Percentiles rank a stretch among this genome's conserved stretches.
Conservation (phyloP, 2,888 invertebrate genomes). For the Stenotaenia linearis region DNA sequence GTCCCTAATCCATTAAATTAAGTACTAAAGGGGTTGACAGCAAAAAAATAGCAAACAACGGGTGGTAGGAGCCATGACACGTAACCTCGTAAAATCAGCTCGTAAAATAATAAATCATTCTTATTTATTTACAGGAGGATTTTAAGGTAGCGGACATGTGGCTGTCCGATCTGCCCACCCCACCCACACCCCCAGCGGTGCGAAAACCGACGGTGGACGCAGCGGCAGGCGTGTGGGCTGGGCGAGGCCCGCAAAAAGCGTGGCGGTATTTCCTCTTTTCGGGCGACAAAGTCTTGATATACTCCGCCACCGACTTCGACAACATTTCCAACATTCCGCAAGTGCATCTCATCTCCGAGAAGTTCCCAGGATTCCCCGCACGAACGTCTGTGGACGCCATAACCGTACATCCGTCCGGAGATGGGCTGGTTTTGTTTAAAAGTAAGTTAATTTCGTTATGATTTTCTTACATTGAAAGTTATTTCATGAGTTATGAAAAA, state of each 20-base stretch:
- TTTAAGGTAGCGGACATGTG: conserved; percentile 34
- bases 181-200: conserved; percentile 36
- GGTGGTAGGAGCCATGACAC: too few relatives aligned
- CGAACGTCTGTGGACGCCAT: conserved; percentile 36
- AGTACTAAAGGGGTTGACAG: too few relatives aligned
- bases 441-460: conserved; percentile 24
- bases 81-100: too few relatives aligned
- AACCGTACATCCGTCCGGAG: conserved; percentile 37
- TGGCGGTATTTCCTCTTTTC: conserved; percentile 36
- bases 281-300: conserved; percentile 35
- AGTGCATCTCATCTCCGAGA: conserved; percentile 35
- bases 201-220: conserved; percentile 36
- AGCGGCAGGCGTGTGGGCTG: conserved; percentile 34
- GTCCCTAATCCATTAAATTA: too few relatives aligned
- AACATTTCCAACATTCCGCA: conserved; percentile 36
- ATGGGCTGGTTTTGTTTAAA: conserved; percentile 36
- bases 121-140: background rate
- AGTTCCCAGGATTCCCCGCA: conserved; percentile 36
- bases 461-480: too few relatives aligned
- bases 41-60: too few relatives aligned
- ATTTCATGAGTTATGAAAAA: too few relatives aligned
- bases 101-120: background rate
- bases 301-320: conserved; percentile 34
- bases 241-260: conserved; percentile 33
- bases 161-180: conserved; percentile 36